These are phyloP conservation scores for Platysteira castanea DNA, from an alignment of 2,113 vertebrate species.

Conservation along the genomic window DNA sequence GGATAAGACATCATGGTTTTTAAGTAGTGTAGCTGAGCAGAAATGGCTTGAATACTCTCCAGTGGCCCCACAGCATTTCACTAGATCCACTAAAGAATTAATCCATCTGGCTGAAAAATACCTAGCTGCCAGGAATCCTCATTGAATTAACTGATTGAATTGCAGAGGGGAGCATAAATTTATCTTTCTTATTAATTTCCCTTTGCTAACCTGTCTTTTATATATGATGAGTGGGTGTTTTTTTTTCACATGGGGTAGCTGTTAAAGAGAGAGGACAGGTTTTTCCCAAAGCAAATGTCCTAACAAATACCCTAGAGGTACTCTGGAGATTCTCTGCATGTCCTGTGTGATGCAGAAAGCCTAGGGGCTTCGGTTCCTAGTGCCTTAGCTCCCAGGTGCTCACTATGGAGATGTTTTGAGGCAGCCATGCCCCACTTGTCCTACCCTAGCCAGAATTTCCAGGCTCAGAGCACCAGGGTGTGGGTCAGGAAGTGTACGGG, in stretches of 20 bases:
- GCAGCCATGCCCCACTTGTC: neutral
- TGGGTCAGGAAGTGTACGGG: neutral
- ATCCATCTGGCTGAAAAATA: neutral
- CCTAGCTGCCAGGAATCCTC: neutral
- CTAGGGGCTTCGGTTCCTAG: neutral
- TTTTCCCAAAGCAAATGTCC: neutral
- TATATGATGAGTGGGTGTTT: neutral
- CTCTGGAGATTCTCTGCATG: neutral
- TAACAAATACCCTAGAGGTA: neutral
- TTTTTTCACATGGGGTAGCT: neutral
- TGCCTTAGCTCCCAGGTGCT: neutral
- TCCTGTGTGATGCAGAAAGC: neutral
- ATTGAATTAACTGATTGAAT: conserved; percentile 2
- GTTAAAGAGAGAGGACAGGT: neutral
- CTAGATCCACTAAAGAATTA: neutral
- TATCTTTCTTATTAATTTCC: neutral
- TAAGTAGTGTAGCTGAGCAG: neutral
- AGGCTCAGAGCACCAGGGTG: neutral
- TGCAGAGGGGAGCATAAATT: neutral
- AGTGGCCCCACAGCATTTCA: neutral
- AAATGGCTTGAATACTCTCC: neutral
- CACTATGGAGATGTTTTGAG: neutral
- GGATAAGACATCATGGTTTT: neutral
- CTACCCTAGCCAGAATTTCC: neutral
- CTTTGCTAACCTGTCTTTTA: neutral